Evolutionary conservation across 2,797 vertebrate genomes (phyloP).

Genomic region (Rhynchotus rufescens): DNA sequence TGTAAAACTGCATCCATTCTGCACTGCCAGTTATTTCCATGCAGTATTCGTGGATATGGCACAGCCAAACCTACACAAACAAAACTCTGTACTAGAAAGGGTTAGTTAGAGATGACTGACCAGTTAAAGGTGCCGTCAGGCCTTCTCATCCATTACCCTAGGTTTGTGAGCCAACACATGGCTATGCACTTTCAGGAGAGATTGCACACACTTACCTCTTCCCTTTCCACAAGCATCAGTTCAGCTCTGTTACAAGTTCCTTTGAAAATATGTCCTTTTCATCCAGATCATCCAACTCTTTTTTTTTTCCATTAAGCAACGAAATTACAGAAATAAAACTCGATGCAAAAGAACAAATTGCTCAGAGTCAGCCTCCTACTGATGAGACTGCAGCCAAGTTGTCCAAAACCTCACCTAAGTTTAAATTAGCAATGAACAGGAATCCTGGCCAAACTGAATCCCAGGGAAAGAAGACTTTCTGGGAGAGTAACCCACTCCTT

Average conservation of each 20-base stretch:
- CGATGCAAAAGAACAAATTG: not conserved
- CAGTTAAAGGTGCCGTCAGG: not conserved
- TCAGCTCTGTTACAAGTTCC: not conserved
- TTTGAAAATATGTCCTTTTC: not conserved
- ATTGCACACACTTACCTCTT: not conserved
- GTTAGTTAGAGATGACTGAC: not conserved
- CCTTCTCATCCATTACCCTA: not conserved
- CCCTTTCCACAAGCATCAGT: not conserved
- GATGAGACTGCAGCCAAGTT: not conserved
- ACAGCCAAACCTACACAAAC: not conserved
- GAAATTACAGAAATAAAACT: not conserved
- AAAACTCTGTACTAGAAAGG: not conserved
- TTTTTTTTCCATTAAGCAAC: not conserved
- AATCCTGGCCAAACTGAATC: slow-evolving; percentile 26
- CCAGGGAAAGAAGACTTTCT: not conserved
- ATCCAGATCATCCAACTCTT: not conserved
- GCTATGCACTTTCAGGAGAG: not conserved
- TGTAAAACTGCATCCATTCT: rapidly evolving
- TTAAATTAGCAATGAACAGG: not conserved
- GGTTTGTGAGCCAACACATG: not conserved
- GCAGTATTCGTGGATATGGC: rapidly evolving
- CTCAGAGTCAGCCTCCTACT: not conserved
- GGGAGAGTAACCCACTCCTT: not conserved
- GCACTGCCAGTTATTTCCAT: not conserved
- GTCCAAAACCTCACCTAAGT: not conserved